Evolutionary conservation across 92 coral and sea anemone species (phyloP).

Genomic region (Parazoanthus darwini): DNA sequence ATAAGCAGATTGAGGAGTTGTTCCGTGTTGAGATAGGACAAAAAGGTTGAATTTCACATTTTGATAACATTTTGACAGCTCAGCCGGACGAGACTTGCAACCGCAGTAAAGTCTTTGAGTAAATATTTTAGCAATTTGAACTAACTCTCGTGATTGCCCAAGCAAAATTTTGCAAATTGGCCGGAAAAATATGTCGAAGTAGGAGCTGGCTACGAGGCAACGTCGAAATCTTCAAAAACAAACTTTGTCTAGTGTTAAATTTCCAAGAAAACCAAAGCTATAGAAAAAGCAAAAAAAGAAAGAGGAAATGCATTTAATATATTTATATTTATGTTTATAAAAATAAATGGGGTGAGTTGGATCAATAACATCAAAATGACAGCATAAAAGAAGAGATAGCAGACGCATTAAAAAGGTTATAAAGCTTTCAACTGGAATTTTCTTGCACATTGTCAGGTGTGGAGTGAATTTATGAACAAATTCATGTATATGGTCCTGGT

Average conservation of each 20-base stretch:
- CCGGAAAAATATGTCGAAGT: slow-evolving; percentile 17
- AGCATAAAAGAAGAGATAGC: neutral
- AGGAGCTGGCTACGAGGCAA: neutral
- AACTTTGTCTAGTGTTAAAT: neutral
- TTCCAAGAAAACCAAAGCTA: neutral
- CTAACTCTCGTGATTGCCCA: slow-evolving; percentile 21
- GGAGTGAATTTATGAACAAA: neutral
- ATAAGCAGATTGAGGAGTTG: neutral
- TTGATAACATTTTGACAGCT: slow-evolving; percentile 42
- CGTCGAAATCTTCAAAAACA: too few relatives aligned
- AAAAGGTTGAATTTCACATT: slow-evolving; percentile 14
- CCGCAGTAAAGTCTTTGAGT: slow-evolving; percentile 1
- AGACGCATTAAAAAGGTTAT: neutral
- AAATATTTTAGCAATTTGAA: slow-evolving; percentile 37
- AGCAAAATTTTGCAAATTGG: slow-evolving; percentile 31
- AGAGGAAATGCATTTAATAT: too few relatives aligned
- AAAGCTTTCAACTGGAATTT: neutral
- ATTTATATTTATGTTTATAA: too few relatives aligned
- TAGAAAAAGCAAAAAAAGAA: too few relatives aligned
- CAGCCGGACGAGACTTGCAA: neutral
- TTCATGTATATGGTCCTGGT: neutral
- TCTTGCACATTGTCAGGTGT: neutral
- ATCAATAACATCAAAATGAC: neutral
- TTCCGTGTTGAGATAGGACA: neutral
- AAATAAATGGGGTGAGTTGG: neutral